Evolutionary conservation across 2,888 invertebrate genomes (phyloP).

Genomic region (Punctoribates punctum): DNA sequence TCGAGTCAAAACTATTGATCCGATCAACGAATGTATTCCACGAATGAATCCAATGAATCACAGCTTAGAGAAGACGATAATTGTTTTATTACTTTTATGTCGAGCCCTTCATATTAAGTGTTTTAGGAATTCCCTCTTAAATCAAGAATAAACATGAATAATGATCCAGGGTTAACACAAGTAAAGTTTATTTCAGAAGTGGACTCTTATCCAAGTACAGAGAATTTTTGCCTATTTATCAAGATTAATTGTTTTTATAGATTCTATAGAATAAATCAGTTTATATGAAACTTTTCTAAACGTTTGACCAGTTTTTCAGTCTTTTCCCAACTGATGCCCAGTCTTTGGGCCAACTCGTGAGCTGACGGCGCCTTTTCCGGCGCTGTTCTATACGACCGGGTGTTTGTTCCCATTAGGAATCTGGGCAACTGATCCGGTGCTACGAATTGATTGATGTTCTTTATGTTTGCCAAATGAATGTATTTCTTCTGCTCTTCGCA

Average conservation of each 20-base stretch:
- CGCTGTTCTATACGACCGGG: background rate
- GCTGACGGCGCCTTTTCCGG: background rate
- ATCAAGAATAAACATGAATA: no score
- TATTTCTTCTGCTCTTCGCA: slow-evolving; percentile 22
- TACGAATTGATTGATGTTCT: slow-evolving; percentile 6
- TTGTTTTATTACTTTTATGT: no score
- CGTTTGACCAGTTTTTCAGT: slow-evolving; percentile 17
- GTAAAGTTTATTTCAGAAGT: no score
- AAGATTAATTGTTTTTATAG: background rate
- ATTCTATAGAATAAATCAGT: background rate
- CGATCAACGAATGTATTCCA: background rate
- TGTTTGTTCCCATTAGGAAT: background rate
- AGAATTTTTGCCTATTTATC: background rate
- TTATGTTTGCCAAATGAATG: background rate
- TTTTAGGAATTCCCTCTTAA: no score
- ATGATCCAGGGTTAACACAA: no score
- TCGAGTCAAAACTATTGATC: background rate
- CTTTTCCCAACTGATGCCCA: background rate
- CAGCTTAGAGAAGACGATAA: no score
- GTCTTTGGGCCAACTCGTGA: background rate
- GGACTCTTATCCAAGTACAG: no score
- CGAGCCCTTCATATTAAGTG: no score
- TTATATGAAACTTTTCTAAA: background rate
- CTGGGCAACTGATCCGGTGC: slow-evolving; percentile 8
- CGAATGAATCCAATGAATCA: no score